These are phyloP conservation scores for Clarias laeviceps DNA, from an alignment of 2,797 vertebrate species.

Conservation along the genomic window DNA sequence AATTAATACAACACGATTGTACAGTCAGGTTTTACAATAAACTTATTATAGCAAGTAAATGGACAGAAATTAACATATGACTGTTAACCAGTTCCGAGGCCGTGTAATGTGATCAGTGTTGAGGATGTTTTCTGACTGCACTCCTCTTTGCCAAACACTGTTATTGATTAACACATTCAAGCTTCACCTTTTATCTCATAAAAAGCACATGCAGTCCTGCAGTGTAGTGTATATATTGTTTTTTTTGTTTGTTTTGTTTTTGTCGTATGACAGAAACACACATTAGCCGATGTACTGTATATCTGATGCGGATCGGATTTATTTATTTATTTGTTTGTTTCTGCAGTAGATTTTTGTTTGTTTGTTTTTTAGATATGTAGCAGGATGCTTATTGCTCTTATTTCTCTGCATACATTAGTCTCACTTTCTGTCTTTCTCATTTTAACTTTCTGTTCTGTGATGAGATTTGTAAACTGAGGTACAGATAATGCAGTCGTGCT, in stretches of 20 bases:
- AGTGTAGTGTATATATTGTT: background rate
- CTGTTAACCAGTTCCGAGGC: too few relatives aligned
- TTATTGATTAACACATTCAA: slow-evolving; percentile 1
- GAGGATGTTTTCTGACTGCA: background rate
- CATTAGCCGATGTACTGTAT: background rate
- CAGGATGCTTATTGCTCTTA: background rate
- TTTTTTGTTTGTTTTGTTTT: background rate
- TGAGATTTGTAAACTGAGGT: background rate
- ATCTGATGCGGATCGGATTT: background rate
- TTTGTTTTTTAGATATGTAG: background rate
- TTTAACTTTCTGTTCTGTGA: background rate
- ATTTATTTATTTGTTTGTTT: background rate
- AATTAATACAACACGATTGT: background rate
- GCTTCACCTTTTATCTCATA: background rate
- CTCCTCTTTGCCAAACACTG: background rate
- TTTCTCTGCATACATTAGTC: background rate
- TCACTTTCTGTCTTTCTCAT: background rate
- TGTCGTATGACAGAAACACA: background rate
- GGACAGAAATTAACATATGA: background rate
- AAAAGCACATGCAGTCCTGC: background rate
- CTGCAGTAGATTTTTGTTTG: background rate
- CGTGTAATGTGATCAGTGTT: background rate
- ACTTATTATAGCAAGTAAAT: background rate
- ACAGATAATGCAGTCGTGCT: background rate
- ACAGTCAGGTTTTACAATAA: background rate